These are phyloP conservation scores for Phainopepla nitens DNA, from an alignment of 2,113 vertebrate genomes.

Conservation along the genomic window DNA sequence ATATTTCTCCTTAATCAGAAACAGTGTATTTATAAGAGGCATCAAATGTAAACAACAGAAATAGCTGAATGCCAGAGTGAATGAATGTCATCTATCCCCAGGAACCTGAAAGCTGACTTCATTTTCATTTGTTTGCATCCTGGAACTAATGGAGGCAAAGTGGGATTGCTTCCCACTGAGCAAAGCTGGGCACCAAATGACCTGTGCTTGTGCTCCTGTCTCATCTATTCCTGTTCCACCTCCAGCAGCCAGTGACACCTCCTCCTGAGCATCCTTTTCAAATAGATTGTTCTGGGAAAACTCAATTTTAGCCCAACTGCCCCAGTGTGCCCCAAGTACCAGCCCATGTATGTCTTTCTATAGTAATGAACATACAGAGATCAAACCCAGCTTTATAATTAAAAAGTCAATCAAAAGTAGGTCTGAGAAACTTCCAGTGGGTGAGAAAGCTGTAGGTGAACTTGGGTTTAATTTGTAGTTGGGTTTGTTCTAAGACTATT, in stretches of 20 bases:
- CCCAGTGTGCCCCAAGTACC: rapidly evolving
- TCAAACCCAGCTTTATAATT: background rate
- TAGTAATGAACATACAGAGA: background rate
- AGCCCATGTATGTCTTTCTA: background rate
- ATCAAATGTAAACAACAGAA: slow-evolving; percentile 44
- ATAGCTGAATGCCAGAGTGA: background rate
- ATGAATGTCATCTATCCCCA: background rate
- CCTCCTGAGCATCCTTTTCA: background rate
- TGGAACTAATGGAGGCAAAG: background rate
- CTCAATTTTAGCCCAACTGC: background rate
- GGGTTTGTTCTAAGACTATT: background rate
- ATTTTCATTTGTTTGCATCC: background rate
- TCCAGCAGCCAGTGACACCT: background rate
- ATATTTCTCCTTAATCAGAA: slow-evolving; percentile 6
- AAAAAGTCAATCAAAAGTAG: background rate
- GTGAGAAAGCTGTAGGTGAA: background rate
- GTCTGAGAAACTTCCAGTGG: background rate
- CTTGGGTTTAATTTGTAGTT: background rate
- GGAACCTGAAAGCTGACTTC: background rate
- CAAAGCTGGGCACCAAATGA: background rate
- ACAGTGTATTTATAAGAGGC: background rate
- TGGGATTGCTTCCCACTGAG: background rate
- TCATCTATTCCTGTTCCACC: background rate
- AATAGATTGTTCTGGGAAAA: background rate
- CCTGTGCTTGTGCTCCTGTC: background rate